Conservation (phyloP, 2,113 vertebrate species). For the Gavia stellata region DNA sequence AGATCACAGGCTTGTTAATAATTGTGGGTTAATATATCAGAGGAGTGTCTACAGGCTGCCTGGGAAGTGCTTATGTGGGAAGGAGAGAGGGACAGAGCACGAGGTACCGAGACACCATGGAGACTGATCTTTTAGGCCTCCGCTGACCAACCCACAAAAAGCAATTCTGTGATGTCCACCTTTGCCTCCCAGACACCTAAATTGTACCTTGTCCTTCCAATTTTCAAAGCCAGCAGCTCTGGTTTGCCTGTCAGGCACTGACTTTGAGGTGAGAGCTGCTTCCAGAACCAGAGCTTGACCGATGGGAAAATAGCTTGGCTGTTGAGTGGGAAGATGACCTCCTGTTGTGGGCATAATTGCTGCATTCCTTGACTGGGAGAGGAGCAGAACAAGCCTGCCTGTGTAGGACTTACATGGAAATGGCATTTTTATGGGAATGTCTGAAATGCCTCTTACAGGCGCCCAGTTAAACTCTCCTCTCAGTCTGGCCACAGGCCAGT, state of each 20-base stretch:
- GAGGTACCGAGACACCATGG: background rate
- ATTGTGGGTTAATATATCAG: background rate
- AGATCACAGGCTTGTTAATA: background rate
- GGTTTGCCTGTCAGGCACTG: background rate
- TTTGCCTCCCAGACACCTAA: background rate
- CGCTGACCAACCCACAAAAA: background rate
- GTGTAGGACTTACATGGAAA: constrained; percentile 42
- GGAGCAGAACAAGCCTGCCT: background rate
- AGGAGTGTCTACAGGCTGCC: background rate
- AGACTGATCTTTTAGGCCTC: background rate
- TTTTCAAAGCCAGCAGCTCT: background rate
- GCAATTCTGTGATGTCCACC: background rate
- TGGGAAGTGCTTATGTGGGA: background rate
- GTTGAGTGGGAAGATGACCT: background rate
- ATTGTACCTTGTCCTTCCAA: background rate
- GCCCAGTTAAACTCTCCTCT: constrained; percentile 24
- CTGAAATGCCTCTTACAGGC: constrained; percentile 38
- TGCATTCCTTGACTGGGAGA: constrained; percentile 51
- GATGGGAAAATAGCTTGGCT: background rate
- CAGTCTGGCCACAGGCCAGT: constrained; percentile 2
- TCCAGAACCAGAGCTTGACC: background rate
- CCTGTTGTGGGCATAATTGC: background rate
- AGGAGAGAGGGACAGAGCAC: background rate
- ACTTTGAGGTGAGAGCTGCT: background rate
- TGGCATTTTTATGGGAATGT: constrained; percentile 57